These are phyloP conservation scores for Chelonus insularis DNA, from an alignment of 1,140 invertebrate genomes.

Conservation along the genomic window DNA sequence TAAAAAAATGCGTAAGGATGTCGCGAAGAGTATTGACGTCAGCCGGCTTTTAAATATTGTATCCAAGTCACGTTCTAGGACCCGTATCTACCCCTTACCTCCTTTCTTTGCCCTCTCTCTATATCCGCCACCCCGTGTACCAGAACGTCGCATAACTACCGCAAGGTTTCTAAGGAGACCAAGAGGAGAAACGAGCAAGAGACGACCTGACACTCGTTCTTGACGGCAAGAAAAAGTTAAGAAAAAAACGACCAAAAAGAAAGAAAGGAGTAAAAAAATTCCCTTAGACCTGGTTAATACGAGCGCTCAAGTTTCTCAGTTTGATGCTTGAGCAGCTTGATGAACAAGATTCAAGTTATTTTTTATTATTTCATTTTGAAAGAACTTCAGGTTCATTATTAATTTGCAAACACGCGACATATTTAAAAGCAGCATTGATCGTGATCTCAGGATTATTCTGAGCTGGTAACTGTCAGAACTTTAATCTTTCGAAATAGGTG, in stretches of 20 bases:
- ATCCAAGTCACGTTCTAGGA: slow-evolving; percentile 51
- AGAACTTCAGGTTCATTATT: no score
- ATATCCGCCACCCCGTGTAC: neutral
- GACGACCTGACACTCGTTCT: slow-evolving; percentile 5
- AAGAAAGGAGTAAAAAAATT: neutral
- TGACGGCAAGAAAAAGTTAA: slow-evolving; percentile 24
- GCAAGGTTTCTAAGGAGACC: slow-evolving; percentile 49
- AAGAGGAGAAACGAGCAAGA: slow-evolving; percentile 29
- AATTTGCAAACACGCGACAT: neutral
- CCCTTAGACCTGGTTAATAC: neutral
- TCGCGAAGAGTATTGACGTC: slow-evolving; percentile 48
- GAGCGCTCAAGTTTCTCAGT: neutral
- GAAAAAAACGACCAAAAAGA: neutral
- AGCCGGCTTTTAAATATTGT: slow-evolving; percentile 49
- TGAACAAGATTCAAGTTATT: neutral
- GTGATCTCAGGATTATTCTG: no score
- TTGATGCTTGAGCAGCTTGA: no score
- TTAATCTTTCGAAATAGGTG: no score
- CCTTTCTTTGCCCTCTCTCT: neutral
- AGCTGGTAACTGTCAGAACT: no score
- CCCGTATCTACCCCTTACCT: slow-evolving; percentile 39
- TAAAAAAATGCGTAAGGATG: slow-evolving; percentile 33
- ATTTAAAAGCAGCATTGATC: no score
- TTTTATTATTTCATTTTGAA: no score
- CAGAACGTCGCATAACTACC: slow-evolving; percentile 47